phyloP scores from a whole-genome alignment of 1,140 invertebrate genomes.

The Lerema accius region DNA sequence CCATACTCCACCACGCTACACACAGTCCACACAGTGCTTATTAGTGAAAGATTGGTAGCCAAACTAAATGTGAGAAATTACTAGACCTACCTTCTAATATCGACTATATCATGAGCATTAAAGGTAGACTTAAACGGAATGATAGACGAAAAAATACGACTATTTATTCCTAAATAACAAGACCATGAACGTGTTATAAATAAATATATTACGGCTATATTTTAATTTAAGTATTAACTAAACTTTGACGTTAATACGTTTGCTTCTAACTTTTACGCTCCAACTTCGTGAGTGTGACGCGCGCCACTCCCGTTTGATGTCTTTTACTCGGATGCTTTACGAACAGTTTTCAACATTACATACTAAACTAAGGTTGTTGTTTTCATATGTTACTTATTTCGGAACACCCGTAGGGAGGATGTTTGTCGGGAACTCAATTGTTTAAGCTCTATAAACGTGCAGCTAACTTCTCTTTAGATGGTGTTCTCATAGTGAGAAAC shows the following conservation, averaged over 20 bases:
- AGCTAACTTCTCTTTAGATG: background rate
- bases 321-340: conserved; percentile 1
- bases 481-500: too few relatives aligned
- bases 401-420: background rate
- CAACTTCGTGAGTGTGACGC: background rate
- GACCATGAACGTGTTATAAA: background rate
- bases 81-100: too few relatives aligned
- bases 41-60: too few relatives aligned
- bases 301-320: conserved; percentile 2
- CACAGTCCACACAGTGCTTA: too few relatives aligned
- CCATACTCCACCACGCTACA: too few relatives aligned
- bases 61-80: too few relatives aligned
- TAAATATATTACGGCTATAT: background rate
- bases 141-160: too few relatives aligned
- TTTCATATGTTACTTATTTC: background rate
- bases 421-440: background rate
- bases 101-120: too few relatives aligned
- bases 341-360: conserved; percentile 4
- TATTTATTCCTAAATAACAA: too few relatives aligned
- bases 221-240: background rate
- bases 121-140: too few relatives aligned
- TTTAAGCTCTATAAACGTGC: background rate
- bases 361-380: conserved; percentile 5
- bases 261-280: background rate
- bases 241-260: background rate